Evolutionary conservation across 1,140 invertebrate species (phyloP).

Genomic region (Harpegnathos saltator): DNA sequence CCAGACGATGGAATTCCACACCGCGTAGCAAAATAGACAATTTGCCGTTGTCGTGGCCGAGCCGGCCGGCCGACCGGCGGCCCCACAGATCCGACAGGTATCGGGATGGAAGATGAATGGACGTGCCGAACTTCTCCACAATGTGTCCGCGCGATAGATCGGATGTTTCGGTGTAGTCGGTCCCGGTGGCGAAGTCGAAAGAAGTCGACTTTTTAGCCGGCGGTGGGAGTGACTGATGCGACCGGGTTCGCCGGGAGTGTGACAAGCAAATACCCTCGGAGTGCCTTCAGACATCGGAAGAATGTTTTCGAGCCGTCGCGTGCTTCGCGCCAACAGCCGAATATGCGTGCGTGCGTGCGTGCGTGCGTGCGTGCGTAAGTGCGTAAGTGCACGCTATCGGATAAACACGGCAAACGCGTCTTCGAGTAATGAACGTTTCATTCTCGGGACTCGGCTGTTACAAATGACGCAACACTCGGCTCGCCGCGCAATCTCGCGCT

Average conservation of each 20-base stretch:
- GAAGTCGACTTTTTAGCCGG: conserved; percentile 20
- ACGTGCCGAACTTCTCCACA: not conserved
- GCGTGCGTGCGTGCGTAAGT: no score
- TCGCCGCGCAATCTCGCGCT: no score
- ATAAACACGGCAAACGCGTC: no score
- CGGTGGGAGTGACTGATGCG: not conserved
- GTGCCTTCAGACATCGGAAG: conserved; percentile 34
- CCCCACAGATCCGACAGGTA: conserved; percentile 10
- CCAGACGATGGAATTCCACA: conserved; percentile 25
- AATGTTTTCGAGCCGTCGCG: conserved; percentile 35
- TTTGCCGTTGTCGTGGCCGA: not conserved
- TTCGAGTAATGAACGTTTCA: no score
- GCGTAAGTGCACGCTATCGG: no score
- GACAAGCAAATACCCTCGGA: conserved; percentile 40
- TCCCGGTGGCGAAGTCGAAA: conserved; percentile 36
- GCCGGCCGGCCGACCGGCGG: conserved; percentile 14
- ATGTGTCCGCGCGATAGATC: conserved; percentile 38
- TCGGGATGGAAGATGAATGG: conserved; percentile 35
- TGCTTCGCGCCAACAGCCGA: conserved; percentile 1
- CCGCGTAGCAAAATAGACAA: conserved; percentile 39
- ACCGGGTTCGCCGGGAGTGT: conserved; percentile 47
- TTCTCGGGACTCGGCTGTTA: no score
- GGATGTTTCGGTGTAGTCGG: conserved; percentile 27
- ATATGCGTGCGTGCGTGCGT: conserved; percentile 9
- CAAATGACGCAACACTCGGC: no score